Evolutionary conservation across 2,888 invertebrate species (phyloP).

Genomic region (Ornithoptera alexandrae): DNA sequence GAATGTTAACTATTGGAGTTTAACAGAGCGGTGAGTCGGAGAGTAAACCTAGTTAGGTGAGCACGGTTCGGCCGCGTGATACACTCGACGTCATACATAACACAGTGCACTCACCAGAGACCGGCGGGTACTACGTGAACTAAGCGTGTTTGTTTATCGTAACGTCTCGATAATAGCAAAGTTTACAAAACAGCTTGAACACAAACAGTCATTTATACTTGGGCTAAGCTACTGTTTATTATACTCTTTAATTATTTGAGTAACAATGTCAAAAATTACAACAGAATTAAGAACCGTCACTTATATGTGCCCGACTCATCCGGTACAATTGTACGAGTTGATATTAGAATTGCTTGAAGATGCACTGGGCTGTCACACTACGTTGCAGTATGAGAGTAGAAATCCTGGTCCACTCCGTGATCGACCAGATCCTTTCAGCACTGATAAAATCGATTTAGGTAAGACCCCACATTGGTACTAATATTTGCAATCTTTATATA

Average conservation of each 20-base stretch:
- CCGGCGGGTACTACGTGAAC: constrained; percentile 37
- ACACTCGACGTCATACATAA: constrained; percentile 32
- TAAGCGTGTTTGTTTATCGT: constrained; percentile 39
- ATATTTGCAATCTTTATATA: not conserved
- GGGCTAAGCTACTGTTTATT: constrained; percentile 5
- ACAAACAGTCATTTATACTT: constrained; percentile 18
- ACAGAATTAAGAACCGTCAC: constrained; percentile 77
- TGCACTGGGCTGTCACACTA: constrained; percentile 67
- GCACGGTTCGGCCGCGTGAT: constrained; percentile 38
- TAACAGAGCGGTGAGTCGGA: not conserved
- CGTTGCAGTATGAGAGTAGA: constrained; percentile 81
- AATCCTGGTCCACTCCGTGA: constrained; percentile 71
- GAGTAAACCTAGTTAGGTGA: constrained; percentile 5
- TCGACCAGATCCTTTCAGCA: constrained; percentile 78
- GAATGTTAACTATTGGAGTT: not conserved
- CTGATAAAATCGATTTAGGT: constrained; percentile 80
- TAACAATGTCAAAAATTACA: constrained; percentile 57
- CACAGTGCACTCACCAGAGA: constrained; percentile 28
- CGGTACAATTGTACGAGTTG: constrained; percentile 80
- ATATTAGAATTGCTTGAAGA: constrained; percentile 78
- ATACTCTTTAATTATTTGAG: not conserved
- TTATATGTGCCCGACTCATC: constrained; percentile 82
- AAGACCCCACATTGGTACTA: constrained; percentile 39
- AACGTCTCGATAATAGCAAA: constrained; percentile 32
- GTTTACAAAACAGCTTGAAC: constrained; percentile 18